These are phyloP conservation scores for Turritopsis rubra DNA, from an alignment of 30 jellyfish, hydroid and myxozoan genomes.

Conservation along the genomic window DNA sequence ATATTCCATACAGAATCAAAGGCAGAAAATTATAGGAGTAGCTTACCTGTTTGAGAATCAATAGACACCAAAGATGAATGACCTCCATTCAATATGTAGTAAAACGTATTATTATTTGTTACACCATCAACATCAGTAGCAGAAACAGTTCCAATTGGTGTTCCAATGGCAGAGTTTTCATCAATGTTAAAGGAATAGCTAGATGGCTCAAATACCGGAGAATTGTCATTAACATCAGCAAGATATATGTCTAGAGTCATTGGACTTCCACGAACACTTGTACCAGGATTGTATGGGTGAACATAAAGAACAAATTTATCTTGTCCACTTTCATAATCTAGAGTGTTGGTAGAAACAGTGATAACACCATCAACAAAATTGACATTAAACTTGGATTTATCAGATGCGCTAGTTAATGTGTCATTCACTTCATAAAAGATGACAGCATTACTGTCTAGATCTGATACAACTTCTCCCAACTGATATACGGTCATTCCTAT, in stretches of 20 bases:
- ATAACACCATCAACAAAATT: background rate
- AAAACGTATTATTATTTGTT: background rate
- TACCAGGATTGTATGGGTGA: background rate
- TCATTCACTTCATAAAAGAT: background rate
- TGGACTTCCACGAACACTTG: background rate
- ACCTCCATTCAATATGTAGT: background rate
- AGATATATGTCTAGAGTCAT: background rate
- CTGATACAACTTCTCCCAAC: background rate
- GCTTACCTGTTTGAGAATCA: too few species aligned
- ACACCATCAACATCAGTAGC: conserved; percentile 27
- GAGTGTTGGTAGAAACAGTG: background rate
- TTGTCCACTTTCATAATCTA: conserved; percentile 13
- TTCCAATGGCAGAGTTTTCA: conserved; percentile 14
- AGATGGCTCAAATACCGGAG: conserved; percentile 15
- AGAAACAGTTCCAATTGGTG: conserved; percentile 22
- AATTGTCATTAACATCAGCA: conserved; percentile 34
- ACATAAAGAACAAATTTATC: background rate
- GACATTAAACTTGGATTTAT: background rate
- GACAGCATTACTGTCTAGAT: background rate
- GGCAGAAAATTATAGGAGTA: too few species aligned
- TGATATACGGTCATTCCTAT: background rate
- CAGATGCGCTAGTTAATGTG: background rate
- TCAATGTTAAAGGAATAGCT: conserved; percentile 9
- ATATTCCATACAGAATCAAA: too few species aligned
- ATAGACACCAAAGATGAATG: too few species aligned